Conservation (phyloP, 2,797 vertebrate genomes). For the Typhlichthys subterraneus region DNA sequence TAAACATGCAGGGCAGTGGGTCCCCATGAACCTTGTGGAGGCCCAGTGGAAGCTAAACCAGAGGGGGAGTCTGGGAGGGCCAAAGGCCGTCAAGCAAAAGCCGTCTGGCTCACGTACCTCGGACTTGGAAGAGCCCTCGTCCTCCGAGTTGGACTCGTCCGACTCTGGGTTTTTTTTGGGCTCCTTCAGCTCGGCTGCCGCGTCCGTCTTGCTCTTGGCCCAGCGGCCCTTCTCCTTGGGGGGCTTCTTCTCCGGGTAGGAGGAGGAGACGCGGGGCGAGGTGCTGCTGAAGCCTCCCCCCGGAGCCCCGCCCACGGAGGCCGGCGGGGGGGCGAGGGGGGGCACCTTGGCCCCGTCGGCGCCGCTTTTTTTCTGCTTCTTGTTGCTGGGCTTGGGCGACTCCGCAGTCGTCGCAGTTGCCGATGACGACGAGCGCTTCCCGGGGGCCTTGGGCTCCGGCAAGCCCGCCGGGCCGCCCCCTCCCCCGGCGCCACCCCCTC, state of each 20-base stretch:
- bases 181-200: conserved; percentile 85
- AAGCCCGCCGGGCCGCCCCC: conserved; percentile 62
- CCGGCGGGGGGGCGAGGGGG: no score
- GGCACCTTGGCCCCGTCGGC: conserved; percentile 85
- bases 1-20: no score
- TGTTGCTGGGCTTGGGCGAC: conserved; percentile 92
- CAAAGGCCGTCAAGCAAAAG: no score
- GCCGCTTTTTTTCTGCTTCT: conserved; percentile 93
- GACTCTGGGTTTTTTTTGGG: conserved; percentile 87
- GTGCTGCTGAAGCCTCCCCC: conserved; percentile 75
- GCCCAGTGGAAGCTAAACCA: no score
- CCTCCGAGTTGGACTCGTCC: conserved; percentile 94
- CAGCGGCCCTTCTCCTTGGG: conserved; percentile 89
- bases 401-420: conserved; percentile 70
- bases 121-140: conserved; percentile 94
- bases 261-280: conserved; percentile 84
- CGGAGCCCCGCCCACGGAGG: background rate
- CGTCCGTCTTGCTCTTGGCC: conserved; percentile 85
- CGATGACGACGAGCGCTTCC: conserved; percentile 90
- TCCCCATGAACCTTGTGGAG: no score
- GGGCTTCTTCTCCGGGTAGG: conserved; percentile 87
- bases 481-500: conserved; percentile 80
- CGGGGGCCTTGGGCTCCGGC: conserved; percentile 83
- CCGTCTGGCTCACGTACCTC: conserved; percentile 79
- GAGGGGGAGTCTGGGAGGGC: no score